Evolutionary conservation across 1,140 invertebrate genomes (phyloP), one percentile per base, ranked within the genome.

Genomic region (Agraylea sexmaculata): DNA sequence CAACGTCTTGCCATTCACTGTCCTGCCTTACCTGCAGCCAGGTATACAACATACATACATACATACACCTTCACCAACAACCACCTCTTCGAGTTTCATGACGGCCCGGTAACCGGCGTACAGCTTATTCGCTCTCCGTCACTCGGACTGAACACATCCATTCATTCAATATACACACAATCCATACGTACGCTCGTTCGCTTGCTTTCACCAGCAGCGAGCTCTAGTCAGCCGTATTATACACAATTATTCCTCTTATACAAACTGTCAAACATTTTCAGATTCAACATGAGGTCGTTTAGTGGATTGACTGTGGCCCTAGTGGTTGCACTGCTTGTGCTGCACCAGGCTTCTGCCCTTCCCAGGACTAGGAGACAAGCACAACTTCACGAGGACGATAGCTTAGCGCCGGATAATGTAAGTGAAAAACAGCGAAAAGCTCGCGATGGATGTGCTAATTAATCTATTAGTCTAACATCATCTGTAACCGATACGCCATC

Each of bases 21-120:
- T 49, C 43, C 47, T 43, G 47, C 42, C 47, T 40, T 41, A 43
- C 47, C 40, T 45, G n/a, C 43, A 30, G 16, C 35, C 43, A 43
- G 43, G 43, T 45, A 38, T 30, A 28, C 2, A 5, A 32, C 15
- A 12, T 2, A 32, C 15, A 32, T 8, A 6, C 31, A 36, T 30
- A 43, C 44, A 44, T 44, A 41, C 33, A 42, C 36, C 40, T 37
- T n/a, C 28, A 39, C 45, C 37, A 40, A 31, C 22, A 36, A 27
- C 47, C 47, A 49, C 47, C 42, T 49, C 42, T 36, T 49, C 42
- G 37, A 16, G 16, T 32, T 13, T 25, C 36, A 28, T 21, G 33
- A 34, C 37, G 17, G 33, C 35, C 41, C 37, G 28, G 30, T 12
- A 40, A 39, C 33, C 46, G 34, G 40, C 20, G 20, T 17, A 19